A percentile compares a stretch with the other conserved stretches of the same genome.
These are phyloP conservation scores for Bucco capensis DNA, from an alignment of 2,113 vertebrate species.

Conservation along the genomic window DNA sequence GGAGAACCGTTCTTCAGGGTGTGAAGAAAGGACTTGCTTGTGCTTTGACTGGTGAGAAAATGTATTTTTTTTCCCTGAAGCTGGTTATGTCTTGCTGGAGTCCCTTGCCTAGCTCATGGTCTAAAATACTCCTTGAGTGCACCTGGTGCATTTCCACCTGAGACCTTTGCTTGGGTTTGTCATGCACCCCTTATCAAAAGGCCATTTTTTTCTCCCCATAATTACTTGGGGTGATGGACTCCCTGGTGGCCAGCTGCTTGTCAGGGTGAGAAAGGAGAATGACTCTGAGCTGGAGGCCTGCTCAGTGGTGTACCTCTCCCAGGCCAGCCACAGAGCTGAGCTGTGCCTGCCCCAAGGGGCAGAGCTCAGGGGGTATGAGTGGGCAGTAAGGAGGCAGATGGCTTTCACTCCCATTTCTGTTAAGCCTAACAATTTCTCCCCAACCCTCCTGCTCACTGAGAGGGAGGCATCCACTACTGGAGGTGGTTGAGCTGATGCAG, in stretches of 20 bases:
- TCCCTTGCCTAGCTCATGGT: neutral
- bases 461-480: neutral
- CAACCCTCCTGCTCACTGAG: neutral
- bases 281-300: neutral
- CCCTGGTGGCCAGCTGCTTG: neutral
- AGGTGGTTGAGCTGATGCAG: neutral
- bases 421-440: neutral
- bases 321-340: fast-evolving
- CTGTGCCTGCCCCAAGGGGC: neutral
- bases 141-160: neutral
- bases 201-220: neutral
- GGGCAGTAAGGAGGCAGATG: neutral
- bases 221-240: neutral
- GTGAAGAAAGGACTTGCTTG: neutral
- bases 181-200: neutral
- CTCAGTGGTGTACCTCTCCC: fast-evolving
- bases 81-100: neutral
- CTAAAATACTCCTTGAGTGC: neutral
- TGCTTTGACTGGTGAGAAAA: neutral
- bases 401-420: neutral
- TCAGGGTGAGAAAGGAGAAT: fast-evolving
- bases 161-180: neutral
- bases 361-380: fast-evolving
- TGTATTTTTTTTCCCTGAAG: neutral
- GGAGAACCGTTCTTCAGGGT: neutral